A percentile compares a stretch with the other conserved stretches of the same genome.
Conservation (phyloP, 2,113 vertebrate species). For the Morphnarchus princeps region DNA sequence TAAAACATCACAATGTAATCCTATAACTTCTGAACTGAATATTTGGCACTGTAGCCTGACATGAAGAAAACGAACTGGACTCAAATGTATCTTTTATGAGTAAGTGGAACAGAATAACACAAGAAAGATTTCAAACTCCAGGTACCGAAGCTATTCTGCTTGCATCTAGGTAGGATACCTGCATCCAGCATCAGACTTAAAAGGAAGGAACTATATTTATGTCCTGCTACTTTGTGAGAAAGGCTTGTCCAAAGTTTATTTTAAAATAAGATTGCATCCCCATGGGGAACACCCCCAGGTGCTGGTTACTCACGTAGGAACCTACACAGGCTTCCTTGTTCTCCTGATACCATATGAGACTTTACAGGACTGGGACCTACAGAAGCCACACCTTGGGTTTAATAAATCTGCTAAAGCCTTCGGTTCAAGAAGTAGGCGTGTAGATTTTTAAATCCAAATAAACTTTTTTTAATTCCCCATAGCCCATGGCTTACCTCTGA, state of each 20-base stretch:
- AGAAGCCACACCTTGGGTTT: background rate
- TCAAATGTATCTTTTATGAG: constrained; percentile 37
- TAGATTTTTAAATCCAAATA: background rate
- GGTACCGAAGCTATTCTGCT: background rate
- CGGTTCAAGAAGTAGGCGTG: rapidly evolving
- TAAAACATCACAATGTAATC: constrained; percentile 62
- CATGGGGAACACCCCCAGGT: background rate
- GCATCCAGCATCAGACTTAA: background rate
- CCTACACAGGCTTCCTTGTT: background rate
- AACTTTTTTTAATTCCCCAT: background rate
- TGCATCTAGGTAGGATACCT: background rate
- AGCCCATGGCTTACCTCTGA: background rate
- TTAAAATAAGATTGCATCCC: background rate
- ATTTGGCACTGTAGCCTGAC: constrained; percentile 23
- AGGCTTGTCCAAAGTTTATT: background rate
- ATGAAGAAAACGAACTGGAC: constrained; percentile 29
- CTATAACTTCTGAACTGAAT: constrained; percentile 48
- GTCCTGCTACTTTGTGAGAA: background rate
- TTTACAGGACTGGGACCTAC: background rate
- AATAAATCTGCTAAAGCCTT: background rate
- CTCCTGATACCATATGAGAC: background rate
- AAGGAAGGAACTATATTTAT: background rate
- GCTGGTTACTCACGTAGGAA: rapidly evolving
- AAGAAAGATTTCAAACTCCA: background rate
- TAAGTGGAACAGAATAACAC: constrained; percentile 15